Percentiles rank a stretch among this genome's conserved stretches.
phyloP scores from a whole-genome alignment of 1,140 invertebrate genomes.

The Cyclargus thomasi region DNA sequence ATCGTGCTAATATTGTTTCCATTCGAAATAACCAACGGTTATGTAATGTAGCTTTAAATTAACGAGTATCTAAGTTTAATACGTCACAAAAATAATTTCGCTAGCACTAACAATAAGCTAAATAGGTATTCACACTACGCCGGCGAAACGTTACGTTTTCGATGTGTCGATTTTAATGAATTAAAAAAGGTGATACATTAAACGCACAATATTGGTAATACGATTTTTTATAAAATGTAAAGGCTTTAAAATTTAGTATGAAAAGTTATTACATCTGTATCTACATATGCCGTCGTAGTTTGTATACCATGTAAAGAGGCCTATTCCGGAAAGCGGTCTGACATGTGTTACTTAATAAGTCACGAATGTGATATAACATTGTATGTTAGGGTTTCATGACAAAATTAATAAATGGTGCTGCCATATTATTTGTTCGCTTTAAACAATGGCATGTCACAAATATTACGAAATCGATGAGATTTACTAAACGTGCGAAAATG shows the following conservation, averaged over 20 bases:
- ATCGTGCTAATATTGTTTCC: conserved; percentile 8
- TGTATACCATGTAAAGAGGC: not conserved
- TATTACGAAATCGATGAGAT: not conserved
- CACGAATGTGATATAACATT: conserved; percentile 11
- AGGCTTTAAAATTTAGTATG: not conserved
- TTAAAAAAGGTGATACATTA: not conserved
- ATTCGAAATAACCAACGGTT: not conserved
- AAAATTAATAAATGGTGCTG: not conserved
- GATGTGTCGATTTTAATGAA: not conserved
- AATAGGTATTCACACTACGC: not conserved
- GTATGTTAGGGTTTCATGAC: conserved; percentile 11
- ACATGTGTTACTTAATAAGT: not conserved
- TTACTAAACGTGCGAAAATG: not conserved
- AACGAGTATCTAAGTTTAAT: not conserved
- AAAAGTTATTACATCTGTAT: too few relatives aligned
- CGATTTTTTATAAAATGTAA: not conserved
- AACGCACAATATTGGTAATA: not conserved
- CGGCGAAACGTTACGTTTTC: not conserved
- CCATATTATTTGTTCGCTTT: conserved; percentile 1
- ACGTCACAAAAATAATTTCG: not conserved
- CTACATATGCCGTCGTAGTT: not conserved
- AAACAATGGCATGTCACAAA: not conserved
- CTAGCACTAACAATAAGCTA: not conserved
- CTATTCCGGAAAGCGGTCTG: not conserved
- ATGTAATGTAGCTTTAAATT: conserved; percentile 11